These are phyloP conservation scores for Macropodus opercularis DNA, from an alignment of 2,797 vertebrate genomes.

Conservation along the genomic window DNA sequence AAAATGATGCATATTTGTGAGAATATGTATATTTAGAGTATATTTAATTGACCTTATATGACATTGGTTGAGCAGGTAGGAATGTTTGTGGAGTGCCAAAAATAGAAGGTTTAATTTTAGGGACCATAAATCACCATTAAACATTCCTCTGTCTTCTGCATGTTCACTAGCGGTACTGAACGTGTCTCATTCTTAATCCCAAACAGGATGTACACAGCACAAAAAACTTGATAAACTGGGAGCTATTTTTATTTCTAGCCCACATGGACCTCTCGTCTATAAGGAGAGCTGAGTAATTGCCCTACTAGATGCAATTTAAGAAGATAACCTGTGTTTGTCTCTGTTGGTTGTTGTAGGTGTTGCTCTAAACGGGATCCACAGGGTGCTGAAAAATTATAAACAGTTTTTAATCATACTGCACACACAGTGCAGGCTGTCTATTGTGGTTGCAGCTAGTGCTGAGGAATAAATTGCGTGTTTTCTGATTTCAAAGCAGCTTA, in stretches of 20 bases:
- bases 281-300: slow-evolving; percentile 21
- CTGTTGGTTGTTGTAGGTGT: slow-evolving; percentile 7
- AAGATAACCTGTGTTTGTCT: slow-evolving; percentile 14
- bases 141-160: neutral
- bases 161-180: neutral
- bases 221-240: slow-evolving; percentile 4
- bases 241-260: slow-evolving; percentile 5
- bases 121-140: too few relatives aligned
- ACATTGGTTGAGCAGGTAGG: too few relatives aligned
- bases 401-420: slow-evolving; percentile 12
- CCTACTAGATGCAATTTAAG: slow-evolving; percentile 3
- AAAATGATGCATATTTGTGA: too few relatives aligned
- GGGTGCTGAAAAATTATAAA: neutral
- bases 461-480: slow-evolving; percentile 67
- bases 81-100: too few relatives aligned
- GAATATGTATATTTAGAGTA: too few relatives aligned
- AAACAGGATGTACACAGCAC: neutral
- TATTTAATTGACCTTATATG: too few relatives aligned
- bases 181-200: slow-evolving; percentile 3
- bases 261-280: slow-evolving; percentile 13
- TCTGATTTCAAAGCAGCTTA: slow-evolving; percentile 72
- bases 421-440: slow-evolving; percentile 31
- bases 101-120: too few relatives aligned
- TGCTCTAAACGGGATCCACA: neutral
- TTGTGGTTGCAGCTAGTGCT: slow-evolving; percentile 33